These are phyloP conservation scores for Ornithoptera priamus DNA, from an alignment of 2,888 invertebrate genomes.

Conservation along the genomic window DNA sequence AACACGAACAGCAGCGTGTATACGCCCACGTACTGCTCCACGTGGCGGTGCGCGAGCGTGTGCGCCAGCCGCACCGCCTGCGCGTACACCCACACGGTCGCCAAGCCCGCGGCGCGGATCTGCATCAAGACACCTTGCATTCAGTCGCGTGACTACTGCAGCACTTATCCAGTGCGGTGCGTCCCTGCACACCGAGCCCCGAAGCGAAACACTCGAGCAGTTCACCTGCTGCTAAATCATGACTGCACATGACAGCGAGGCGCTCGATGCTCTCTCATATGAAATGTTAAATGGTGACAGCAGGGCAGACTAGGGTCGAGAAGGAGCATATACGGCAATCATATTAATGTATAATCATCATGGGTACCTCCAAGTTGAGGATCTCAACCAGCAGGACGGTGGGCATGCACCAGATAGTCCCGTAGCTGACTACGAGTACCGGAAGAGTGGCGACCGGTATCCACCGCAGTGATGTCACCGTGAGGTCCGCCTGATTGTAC, in stretches of 20 bases:
- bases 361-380: conserved; percentile 58
- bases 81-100: conserved; percentile 50
- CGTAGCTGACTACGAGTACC: conserved; percentile 55
- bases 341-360: too few species aligned
- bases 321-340: too few species aligned
- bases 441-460: conserved; percentile 52
- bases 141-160: too few species aligned
- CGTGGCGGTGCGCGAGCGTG: conserved; percentile 55
- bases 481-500: conserved; percentile 58
- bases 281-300: too few species aligned
- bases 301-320: too few species aligned
- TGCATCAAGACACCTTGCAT: conserved; percentile 41
- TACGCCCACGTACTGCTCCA: conserved; percentile 59
- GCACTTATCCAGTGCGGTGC: too few species aligned
- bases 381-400: conserved; percentile 54
- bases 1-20: conserved; percentile 63
- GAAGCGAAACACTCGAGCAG: too few species aligned
- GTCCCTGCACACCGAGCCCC: too few species aligned
- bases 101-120: conserved; percentile 57
- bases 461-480: conserved; percentile 48
- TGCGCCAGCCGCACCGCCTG: conserved; percentile 58
- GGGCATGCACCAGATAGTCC: conserved; percentile 57
- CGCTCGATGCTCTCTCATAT: too few species aligned
- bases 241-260: too few species aligned
- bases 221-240: too few species aligned